phyloP scores from a whole-genome alignment of 2,888 invertebrate genomes.

The Trichogramma dendrolimi region DNA sequence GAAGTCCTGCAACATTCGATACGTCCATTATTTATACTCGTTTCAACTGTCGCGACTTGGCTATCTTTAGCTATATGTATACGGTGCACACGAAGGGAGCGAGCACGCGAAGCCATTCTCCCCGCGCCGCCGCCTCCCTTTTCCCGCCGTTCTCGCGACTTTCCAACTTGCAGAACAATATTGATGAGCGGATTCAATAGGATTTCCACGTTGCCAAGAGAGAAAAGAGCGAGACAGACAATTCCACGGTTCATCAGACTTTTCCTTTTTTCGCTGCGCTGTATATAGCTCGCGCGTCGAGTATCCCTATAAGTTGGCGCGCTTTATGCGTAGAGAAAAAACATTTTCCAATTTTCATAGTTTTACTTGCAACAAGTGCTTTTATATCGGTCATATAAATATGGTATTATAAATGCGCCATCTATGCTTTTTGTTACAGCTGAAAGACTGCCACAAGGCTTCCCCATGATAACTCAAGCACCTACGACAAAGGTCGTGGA shows the following conservation, averaged over 20 bases:
- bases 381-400: background rate
- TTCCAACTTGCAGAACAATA: conserved; percentile 4
- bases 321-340: background rate
- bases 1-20: background rate
- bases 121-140: no score
- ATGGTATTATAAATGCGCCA: background rate
- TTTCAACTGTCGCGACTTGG: conserved; percentile 1
- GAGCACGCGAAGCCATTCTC: no score
- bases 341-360: conserved; percentile 1
- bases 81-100: no score
- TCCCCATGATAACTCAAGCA: conserved; percentile 82
- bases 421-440: conserved; percentile 56
- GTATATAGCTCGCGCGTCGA: no score
- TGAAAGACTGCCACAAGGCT: conserved; percentile 85
- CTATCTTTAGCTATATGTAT: background rate
- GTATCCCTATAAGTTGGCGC: background rate
- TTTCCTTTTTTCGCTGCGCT: background rate
- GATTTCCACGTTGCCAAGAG: conserved; percentile 5
- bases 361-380: background rate
- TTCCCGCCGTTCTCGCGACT: no score
- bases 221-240: no score
- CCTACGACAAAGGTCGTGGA: conserved; percentile 93
- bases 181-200: conserved; percentile 14
- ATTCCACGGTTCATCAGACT: background rate
- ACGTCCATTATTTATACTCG: conserved; percentile 19